A percentile compares a stretch with the other conserved stretches of the same genome.
Conservation (phyloP, 92 coral and sea anemone genomes). For the Phenganax stokvisi region DNA sequence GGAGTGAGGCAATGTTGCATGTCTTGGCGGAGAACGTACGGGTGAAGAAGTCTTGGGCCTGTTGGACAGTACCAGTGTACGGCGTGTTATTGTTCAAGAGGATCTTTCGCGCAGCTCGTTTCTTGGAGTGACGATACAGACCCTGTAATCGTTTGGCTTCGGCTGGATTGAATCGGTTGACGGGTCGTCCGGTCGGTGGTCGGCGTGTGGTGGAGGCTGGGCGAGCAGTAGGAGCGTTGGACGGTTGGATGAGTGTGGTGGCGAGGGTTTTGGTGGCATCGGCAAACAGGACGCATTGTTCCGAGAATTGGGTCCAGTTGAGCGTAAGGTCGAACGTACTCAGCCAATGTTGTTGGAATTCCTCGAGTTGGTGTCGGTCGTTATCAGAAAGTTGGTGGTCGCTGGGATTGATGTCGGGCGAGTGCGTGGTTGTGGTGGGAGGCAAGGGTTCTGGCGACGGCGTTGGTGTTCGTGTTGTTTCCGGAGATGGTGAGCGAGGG, state of each 20-base stretch:
- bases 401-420: not conserved
- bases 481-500: too few relatives aligned
- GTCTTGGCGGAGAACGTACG: not conserved
- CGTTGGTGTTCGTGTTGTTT: conserved; percentile 1
- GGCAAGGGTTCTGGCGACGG: not conserved
- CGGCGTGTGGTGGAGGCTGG: too few relatives aligned
- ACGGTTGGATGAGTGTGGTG: conserved; percentile 24
- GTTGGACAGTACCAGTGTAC: conserved; percentile 1
- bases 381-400: not conserved
- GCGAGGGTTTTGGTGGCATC: conserved; percentile 33
- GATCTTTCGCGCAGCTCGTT: conserved; percentile 35
- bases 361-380: not conserved
- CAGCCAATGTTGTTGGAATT: not conserved
- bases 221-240: conserved; percentile 4
- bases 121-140: conserved; percentile 29
- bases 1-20: conserved; percentile 7
- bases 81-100: not conserved
- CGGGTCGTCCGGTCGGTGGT: conserved; percentile 4
- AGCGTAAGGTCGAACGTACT: not conserved
- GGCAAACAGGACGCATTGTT: too few relatives aligned
- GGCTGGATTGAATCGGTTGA: too few relatives aligned
- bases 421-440: not conserved
- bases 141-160: conserved; percentile 27
- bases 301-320: not conserved
- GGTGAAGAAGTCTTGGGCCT: conserved; percentile 3